Percentiles rank a stretch among this genome's conserved stretches.
These are phyloP conservation scores for Lepus americanus DNA, from an alignment of 2,113 vertebrate species.

Conservation along the genomic window DNA sequence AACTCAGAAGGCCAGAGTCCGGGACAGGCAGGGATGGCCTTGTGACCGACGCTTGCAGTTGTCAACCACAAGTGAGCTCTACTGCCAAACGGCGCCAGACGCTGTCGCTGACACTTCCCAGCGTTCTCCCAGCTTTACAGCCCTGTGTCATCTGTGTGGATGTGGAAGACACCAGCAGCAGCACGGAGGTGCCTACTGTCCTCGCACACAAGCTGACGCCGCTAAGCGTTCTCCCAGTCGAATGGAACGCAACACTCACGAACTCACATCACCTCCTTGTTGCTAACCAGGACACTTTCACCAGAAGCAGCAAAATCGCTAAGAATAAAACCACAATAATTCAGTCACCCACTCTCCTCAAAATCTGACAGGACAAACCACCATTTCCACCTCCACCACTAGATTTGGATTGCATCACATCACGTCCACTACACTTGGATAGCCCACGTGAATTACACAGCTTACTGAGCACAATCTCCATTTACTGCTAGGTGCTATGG, in stretches of 20 bases:
- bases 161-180: background rate
- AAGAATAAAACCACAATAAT: background rate
- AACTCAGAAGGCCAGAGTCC: rapidly evolving
- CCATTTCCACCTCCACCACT: no score
- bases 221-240: background rate
- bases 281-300: background rate
- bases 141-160: background rate
- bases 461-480: background rate
- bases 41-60: rapidly evolving
- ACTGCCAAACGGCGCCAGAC: background rate
- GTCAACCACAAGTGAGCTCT: background rate
- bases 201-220: rapidly evolving
- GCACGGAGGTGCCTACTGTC: rapidly evolving
- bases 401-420: background rate
- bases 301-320: background rate
- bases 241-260: rapidly evolving
- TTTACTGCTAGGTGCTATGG: background rate
- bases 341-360: background rate
- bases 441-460: background rate
- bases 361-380: background rate
- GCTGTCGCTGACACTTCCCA: background rate
- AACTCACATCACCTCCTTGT: background rate
- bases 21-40: rapidly evolving
- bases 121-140: no score
- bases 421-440: background rate